A percentile compares a stretch with the other conserved stretches of the same genome.
Conservation (phyloP, 2,113 vertebrate genomes). For the Colaptes auratus region DNA sequence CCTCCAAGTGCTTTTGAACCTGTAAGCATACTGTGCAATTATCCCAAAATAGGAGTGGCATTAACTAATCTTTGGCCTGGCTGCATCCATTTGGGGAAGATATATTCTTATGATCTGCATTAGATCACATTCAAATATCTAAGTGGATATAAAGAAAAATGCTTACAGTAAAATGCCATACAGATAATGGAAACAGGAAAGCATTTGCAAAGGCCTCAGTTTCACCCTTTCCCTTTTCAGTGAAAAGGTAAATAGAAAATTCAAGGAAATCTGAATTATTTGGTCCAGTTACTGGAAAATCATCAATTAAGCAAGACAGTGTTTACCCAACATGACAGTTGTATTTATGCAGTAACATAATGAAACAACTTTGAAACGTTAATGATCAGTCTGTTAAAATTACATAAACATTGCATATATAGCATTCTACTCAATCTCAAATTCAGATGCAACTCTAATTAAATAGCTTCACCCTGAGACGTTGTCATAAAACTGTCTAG, state of each 20-base stretch:
- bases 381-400: slow-evolving; percentile 19
- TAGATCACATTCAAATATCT: not conserved
- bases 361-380: slow-evolving; percentile 15
- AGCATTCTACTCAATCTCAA: not conserved
- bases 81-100: not conserved
- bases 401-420: not conserved
- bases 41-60: not conserved
- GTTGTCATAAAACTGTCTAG: no score
- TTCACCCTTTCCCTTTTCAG: not conserved
- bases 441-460: not conserved
- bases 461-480: not conserved
- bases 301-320: not conserved
- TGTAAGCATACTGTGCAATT: not conserved
- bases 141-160: not conserved
- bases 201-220: not conserved
- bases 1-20: not conserved
- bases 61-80: not conserved
- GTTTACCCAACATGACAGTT: not conserved
- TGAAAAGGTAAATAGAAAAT: not conserved
- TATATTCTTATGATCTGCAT: not conserved
- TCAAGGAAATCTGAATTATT: not conserved
- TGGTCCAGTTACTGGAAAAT: not conserved
- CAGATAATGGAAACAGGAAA: not conserved
- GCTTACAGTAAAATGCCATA: not conserved
- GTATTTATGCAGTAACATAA: not conserved